Conservation (phyloP, 1,140 invertebrate species). For the Saccostrea glomerata region DNA sequence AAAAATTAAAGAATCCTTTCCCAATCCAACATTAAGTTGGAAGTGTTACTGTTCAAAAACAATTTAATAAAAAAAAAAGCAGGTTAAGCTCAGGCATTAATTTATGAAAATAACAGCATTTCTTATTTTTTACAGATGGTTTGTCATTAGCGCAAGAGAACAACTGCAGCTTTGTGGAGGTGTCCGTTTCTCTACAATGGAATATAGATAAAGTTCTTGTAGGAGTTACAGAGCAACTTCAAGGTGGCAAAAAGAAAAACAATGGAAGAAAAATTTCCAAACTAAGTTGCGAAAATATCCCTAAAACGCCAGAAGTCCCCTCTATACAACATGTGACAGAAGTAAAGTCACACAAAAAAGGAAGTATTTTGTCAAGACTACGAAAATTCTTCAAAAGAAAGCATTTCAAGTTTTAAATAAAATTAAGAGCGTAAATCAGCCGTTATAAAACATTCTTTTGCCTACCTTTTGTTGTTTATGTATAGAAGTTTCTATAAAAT, state of each 20-base stretch:
- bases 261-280: neutral
- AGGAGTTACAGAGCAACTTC: neutral
- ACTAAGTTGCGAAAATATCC: neutral
- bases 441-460: neutral
- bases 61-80: no score
- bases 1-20: no score
- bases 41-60: neutral
- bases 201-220: neutral
- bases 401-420: neutral
- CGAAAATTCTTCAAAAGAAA: constrained; percentile 1
- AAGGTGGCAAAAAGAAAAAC: neutral
- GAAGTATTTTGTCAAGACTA: neutral
- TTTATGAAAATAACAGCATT: neutral
- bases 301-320: neutral
- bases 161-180: neutral
- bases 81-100: no score
- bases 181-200: neutral
- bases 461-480: neutral
- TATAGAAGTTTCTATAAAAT: no score
- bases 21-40: neutral
- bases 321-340: neutral
- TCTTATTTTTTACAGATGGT: neutral
- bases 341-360: neutral
- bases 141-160: neutral
- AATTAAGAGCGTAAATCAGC: neutral